Percentiles rank a stretch among this genome's conserved stretches.
Conservation (phyloP, 2,888 invertebrate genomes). For the Amaurobius ferox region DNA sequence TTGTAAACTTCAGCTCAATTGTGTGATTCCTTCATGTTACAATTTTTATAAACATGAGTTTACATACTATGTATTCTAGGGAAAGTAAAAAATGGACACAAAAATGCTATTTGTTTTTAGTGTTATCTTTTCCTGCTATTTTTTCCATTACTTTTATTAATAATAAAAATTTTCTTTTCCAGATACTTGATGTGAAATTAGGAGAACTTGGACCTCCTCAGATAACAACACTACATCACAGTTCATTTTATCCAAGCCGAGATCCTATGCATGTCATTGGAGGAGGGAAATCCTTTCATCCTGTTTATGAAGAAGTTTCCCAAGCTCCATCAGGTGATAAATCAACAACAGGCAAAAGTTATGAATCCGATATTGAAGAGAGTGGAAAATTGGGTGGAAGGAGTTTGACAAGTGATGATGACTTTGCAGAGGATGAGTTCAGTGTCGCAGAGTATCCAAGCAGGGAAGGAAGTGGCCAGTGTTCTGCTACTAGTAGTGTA, state of each 20-base stretch:
- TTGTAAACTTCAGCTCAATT: too few relatives aligned
- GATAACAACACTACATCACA: constrained; percentile 34
- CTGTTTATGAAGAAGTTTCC: constrained; percentile 74
- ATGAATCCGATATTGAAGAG: constrained; percentile 72
- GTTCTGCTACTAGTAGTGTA: constrained; percentile 67
- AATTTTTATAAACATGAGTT: too few relatives aligned
- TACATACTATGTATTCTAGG: too few relatives aligned
- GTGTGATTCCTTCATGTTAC: too few relatives aligned
- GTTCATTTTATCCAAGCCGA: constrained; percentile 28
- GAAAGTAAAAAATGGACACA: too few relatives aligned
- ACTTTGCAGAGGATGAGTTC: constrained; percentile 74
- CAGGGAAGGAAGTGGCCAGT: constrained; percentile 68
- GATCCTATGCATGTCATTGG: neutral
- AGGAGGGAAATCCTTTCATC: constrained; percentile 53
- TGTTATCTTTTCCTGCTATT: too few relatives aligned
- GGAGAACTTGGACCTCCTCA: constrained; percentile 50
- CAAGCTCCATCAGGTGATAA: constrained; percentile 46
- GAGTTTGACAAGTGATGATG: constrained; percentile 74
- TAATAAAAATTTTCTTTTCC: constrained; percentile 4
- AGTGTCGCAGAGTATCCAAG: constrained; percentile 68
- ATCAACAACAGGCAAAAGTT: constrained; percentile 32
- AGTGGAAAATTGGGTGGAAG: constrained; percentile 67
- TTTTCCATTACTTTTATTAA: too few relatives aligned
- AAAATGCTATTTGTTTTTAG: too few relatives aligned
- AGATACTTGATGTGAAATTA: constrained; percentile 65